Conservation (phyloP, 1,140 invertebrate genomes). For the Sweltsa coloradensis region DNA sequence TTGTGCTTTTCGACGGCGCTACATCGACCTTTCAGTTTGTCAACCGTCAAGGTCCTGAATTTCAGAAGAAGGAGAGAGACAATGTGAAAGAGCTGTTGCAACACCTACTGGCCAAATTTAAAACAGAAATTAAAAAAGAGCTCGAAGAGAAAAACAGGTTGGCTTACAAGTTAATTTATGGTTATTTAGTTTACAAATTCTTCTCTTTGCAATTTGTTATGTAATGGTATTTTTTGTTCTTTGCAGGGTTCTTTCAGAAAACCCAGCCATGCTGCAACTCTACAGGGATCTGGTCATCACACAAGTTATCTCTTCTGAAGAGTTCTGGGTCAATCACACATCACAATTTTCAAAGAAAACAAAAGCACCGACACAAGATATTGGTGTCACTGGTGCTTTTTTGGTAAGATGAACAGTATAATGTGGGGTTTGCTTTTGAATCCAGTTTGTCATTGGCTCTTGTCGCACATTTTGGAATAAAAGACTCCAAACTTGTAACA, state of each 20-base stretch:
- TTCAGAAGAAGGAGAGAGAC: constrained; percentile 83
- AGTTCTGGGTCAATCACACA: constrained; percentile 90
- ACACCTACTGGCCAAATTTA: constrained; percentile 88
- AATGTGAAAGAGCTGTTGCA: constrained; percentile 87
- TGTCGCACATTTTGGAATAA: no score
- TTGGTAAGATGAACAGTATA: no score
- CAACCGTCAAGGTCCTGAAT: constrained; percentile 66
- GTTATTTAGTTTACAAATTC: neutral
- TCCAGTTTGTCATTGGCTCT: no score
- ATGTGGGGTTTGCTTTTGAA: no score
- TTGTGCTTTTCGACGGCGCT: constrained; percentile 85
- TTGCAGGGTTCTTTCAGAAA: constrained; percentile 61
- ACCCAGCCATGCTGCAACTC: constrained; percentile 69
- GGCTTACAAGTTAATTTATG: no score
- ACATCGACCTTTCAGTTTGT: constrained; percentile 98
- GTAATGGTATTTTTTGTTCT: neutral
- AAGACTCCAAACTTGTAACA: no score
- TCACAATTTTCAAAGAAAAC: constrained; percentile 60
- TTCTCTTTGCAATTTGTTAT: neutral
- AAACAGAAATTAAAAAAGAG: constrained; percentile 86
- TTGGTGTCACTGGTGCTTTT: constrained; percentile 81
- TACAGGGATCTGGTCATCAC: constrained; percentile 91
- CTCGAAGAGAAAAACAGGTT: constrained; percentile 76
- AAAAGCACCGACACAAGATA: constrained; percentile 60
- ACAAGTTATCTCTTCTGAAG: constrained; percentile 85